A percentile compares a stretch with the other conserved stretches of the same genome.
phyloP scores from a whole-genome alignment of 2,113 vertebrate genomes.

The Bungarus multicinctus region DNA sequence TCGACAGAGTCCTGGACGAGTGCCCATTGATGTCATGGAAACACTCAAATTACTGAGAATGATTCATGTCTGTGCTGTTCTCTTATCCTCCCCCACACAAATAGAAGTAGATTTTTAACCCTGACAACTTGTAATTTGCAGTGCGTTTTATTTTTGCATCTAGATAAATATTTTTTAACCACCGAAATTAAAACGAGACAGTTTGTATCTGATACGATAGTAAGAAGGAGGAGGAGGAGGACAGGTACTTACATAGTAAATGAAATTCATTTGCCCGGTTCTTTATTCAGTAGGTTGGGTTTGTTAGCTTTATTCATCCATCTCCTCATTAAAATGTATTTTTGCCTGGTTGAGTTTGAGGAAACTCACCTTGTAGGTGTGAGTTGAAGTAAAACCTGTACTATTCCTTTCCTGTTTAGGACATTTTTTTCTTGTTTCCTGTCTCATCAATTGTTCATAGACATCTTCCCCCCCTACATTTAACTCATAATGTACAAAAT shows the following conservation, averaged over 20 bases:
- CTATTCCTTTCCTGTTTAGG: background rate
- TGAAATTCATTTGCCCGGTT: background rate
- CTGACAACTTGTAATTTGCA: conserved; percentile 82
- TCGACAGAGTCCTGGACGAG: conserved; percentile 87
- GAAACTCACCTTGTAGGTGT: conserved; percentile 5
- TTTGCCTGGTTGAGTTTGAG: conserved; percentile 25
- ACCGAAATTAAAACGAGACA: conserved; percentile 72
- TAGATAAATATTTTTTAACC: conserved; percentile 79
- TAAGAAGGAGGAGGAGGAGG: conserved; percentile 5
- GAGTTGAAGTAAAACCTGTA: background rate
- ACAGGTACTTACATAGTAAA: conserved; percentile 17
- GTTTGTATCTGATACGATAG: conserved; percentile 69
- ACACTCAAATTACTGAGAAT: conserved; percentile 94
- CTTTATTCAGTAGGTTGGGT: background rate
- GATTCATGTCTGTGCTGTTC: conserved; percentile 90
- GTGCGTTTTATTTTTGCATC: conserved; percentile 74
- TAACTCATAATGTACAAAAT: background rate
- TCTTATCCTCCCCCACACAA: conserved; percentile 80
- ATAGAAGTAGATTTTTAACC: conserved; percentile 83
- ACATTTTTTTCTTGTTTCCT: background rate
- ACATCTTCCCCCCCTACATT: background rate
- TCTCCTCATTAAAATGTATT: accelerated
- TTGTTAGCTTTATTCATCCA: background rate
- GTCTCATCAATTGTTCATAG: background rate
- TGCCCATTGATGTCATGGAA: conserved; percentile 99